Percentiles rank a stretch among this genome's conserved stretches.
Conservation (phyloP, 64 coral and sea anemone species). For the Platygyra sinensis region DNA sequence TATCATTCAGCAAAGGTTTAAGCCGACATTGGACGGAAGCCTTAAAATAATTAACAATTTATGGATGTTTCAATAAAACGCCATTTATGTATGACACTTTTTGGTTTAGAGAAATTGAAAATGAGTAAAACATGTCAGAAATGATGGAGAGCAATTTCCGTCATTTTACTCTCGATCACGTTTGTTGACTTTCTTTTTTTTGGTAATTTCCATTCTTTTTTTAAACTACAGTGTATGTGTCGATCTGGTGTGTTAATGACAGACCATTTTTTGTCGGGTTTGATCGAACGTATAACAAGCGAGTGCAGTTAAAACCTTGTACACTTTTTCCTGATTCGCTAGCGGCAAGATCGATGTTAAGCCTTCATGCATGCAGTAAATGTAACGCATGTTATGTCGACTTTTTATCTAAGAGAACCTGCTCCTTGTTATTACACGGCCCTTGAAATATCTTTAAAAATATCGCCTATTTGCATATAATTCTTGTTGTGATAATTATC, state of each 20-base stretch:
- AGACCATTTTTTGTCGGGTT: too few species aligned
- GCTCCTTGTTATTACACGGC: background rate
- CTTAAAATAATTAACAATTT: background rate
- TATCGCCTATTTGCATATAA: background rate
- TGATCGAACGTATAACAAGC: too few species aligned
- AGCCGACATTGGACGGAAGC: slow-evolving; percentile 6
- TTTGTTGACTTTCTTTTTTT: background rate
- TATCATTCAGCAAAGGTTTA: slow-evolving; percentile 40
- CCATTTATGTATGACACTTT: background rate
- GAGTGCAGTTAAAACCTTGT: too few species aligned
- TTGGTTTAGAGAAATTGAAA: background rate
- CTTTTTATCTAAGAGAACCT: background rate
- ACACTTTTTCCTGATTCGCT: too few species aligned
- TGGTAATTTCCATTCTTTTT: background rate
- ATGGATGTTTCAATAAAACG: slow-evolving; percentile 1
- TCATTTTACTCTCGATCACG: background rate
- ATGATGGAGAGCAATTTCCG: slow-evolving; percentile 11
- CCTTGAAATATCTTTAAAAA: background rate
- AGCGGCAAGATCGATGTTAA: too few species aligned
- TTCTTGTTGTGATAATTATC: background rate
- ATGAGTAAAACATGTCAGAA: background rate
- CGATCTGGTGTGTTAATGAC: background rate
- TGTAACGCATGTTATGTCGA: background rate
- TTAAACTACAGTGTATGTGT: background rate
- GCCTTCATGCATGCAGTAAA: too few species aligned